phyloP scores from a whole-genome alignment of 2,113 vertebrate genomes.

The Sinocyclocheilus grahami region DNA sequence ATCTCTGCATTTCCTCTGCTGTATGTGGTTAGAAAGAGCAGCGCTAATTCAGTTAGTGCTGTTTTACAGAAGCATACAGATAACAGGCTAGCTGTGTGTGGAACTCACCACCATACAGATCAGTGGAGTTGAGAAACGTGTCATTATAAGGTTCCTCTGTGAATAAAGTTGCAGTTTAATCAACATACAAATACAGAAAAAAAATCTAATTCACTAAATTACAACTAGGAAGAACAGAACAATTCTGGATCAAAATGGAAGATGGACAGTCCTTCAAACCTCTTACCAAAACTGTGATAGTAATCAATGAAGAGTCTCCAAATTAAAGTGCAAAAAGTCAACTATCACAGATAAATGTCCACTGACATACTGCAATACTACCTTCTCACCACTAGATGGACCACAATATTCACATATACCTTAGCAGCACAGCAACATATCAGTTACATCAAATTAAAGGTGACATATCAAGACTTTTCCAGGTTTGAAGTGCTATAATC shows the following conservation, averaged over 20 bases:
- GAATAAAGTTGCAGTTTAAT: slow-evolving; percentile 78
- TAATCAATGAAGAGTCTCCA: neutral
- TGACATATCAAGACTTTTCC: no score
- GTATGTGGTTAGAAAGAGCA: slow-evolving; percentile 29
- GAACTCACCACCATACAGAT: slow-evolving; percentile 91
- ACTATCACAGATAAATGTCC: neutral
- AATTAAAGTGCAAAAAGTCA: slow-evolving; percentile 12
- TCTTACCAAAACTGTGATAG: neutral
- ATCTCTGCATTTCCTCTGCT: neutral
- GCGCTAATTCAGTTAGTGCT: slow-evolving; percentile 72
- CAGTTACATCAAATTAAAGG: neutral
- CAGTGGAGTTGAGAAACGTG: slow-evolving; percentile 87
- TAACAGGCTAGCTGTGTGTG: slow-evolving; percentile 58
- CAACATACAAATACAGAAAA: slow-evolving; percentile 43
- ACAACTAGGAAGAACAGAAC: neutral
- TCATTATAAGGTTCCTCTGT: slow-evolving; percentile 92
- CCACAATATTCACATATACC: neutral
- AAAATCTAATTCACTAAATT: neutral
- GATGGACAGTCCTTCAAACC: neutral
- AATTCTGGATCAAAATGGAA: neutral
- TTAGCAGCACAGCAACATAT: neutral
- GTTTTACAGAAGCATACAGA: slow-evolving; percentile 61
- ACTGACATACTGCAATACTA: slow-evolving; percentile 13
- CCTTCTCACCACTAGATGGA: slow-evolving; percentile 59
- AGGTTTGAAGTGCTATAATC: no score